phyloP scores from a whole-genome alignment of 2,888 invertebrate species.

The Leucophenga montana region DNA sequence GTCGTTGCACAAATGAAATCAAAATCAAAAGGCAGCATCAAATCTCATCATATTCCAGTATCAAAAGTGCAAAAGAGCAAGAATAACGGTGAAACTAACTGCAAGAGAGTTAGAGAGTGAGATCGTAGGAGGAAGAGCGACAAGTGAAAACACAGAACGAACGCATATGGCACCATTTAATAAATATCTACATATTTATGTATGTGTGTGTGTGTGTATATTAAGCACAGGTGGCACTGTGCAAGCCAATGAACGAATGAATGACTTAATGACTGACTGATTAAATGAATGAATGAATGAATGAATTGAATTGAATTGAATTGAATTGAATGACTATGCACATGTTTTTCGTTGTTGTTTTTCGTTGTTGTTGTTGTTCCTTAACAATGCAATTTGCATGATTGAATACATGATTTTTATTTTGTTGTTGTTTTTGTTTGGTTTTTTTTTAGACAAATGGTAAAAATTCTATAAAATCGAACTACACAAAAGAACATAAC shows the following conservation, averaged over 20 bases:
- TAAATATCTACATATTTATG: background rate
- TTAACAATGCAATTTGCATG: conserved; percentile 64
- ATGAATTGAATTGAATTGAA: too few species aligned
- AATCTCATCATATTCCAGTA: too few species aligned
- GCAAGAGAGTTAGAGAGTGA: too few species aligned
- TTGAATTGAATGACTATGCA: too few species aligned
- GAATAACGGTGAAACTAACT: too few species aligned
- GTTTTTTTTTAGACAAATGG: conserved; percentile 55
- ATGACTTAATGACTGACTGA: background rate
- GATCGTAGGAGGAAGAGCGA: too few species aligned
- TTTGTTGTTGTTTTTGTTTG: conserved; percentile 31
- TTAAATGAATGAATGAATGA: conserved; percentile 1
- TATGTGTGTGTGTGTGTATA: background rate
- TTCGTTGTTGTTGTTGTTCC: conserved; percentile 35
- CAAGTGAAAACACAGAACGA: conserved; percentile 28
- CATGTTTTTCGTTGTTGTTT: conserved; percentile 27
- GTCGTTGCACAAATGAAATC: conserved; percentile 19
- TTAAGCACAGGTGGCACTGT: conserved; percentile 27
- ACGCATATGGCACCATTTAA: conserved; percentile 30
- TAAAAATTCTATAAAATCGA: conserved; percentile 56
- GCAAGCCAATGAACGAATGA: conserved; percentile 5
- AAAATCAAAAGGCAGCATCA: background rate
- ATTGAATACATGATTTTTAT: conserved; percentile 61
- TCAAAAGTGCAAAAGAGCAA: too few species aligned
- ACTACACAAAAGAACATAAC: conserved; percentile 10